A percentile compares a stretch with the other conserved stretches of the same genome.
phyloP scores from a whole-genome alignment of 2,888 invertebrate species.

The Saturnia pavonia region DNA sequence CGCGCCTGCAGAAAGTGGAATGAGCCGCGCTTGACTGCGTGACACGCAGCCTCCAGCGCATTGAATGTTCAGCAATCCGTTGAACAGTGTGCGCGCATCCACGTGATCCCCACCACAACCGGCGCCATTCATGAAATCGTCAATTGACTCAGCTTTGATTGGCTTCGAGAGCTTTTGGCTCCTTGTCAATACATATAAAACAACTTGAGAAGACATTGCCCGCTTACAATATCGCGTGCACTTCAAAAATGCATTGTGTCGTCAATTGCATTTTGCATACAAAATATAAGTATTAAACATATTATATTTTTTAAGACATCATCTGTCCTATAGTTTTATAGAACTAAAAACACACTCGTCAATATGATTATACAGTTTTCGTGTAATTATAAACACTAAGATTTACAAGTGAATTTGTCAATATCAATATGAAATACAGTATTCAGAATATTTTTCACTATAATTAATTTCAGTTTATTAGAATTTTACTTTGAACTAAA shows the following conservation, averaged over 20 bases:
- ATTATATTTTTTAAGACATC: neutral
- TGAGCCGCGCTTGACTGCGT: slow-evolving; percentile 15
- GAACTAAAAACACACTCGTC: neutral
- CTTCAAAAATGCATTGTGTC: slow-evolving; percentile 5
- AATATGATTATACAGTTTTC: neutral
- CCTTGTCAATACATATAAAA: slow-evolving; percentile 9
- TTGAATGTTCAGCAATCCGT: slow-evolving; percentile 35
- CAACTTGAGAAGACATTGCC: slow-evolving; percentile 8
- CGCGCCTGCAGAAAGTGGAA: slow-evolving; percentile 48
- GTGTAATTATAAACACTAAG: neutral
- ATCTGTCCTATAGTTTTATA: neutral
- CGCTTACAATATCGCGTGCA: slow-evolving; percentile 7
- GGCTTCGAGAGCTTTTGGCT: slow-evolving; percentile 35
- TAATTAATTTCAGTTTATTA: no score
- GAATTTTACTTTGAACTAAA: no score
- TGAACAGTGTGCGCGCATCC: slow-evolving; percentile 48
- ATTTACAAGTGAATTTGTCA: neutral
- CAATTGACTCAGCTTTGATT: slow-evolving; percentile 48
- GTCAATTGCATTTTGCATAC: neutral
- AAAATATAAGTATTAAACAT: neutral
- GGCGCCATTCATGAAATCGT: slow-evolving; percentile 68
- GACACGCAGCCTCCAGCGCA: slow-evolving; percentile 55
- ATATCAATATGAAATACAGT: neutral
- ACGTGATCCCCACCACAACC: slow-evolving; percentile 59
- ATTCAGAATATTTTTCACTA: neutral